Conservation (phyloP, 1,140 invertebrate species). For the Microplitis demolitor region DNA sequence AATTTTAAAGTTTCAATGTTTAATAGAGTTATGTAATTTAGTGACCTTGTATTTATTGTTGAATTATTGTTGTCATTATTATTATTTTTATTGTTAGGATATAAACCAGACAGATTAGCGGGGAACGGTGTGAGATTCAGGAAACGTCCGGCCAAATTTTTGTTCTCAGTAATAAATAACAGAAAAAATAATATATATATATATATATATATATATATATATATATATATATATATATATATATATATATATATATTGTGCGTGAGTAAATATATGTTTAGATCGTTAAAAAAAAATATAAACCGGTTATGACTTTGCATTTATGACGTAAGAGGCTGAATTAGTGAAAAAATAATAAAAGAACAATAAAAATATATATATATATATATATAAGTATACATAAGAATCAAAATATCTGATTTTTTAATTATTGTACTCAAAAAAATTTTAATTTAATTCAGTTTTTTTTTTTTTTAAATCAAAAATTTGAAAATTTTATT, state of each 20-base stretch:
- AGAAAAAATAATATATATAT: neutral
- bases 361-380: neutral
- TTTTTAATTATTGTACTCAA: neutral
- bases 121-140: constrained; percentile 12
- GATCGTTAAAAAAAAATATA: neutral
- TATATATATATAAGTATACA: neutral
- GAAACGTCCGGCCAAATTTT: constrained; percentile 12
- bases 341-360: neutral
- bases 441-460: too few relatives aligned
- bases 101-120: constrained; percentile 13
- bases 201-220: neutral
- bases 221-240: neutral
- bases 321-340: constrained; percentile 23
- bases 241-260: neutral
- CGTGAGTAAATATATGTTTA: neutral
- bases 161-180: neutral
- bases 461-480: neutral
- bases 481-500: neutral
- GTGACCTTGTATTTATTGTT: neutral
- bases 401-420: neutral
- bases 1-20: too few relatives aligned
- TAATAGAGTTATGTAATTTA: neutral
- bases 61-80: too few relatives aligned
- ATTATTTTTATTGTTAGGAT: neutral
- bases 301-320: constrained; percentile 27